Percentiles rank a stretch among this genome's conserved stretches.
These are phyloP conservation scores for Chiridota heheva DNA, from an alignment of 35 echinoderm and acorn worm species.

Conservation along the genomic window DNA sequence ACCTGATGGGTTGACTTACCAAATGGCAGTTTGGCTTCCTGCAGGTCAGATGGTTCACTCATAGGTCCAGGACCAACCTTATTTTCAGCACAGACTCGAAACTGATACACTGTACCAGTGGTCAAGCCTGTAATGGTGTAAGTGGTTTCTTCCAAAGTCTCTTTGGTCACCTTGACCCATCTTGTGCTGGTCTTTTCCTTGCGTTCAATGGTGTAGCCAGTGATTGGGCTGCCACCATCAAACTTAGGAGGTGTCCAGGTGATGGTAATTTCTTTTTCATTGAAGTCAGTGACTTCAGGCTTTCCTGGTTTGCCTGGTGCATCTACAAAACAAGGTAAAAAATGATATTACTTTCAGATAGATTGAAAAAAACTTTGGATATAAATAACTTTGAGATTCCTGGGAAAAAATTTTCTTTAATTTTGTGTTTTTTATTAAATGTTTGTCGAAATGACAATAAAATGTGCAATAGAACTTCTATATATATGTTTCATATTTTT, in stretches of 20 bases:
- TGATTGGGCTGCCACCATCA: conserved; percentile 57
- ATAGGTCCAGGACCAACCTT: conserved; percentile 63
- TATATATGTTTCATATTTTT: not conserved
- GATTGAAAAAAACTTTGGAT: too few relatives aligned
- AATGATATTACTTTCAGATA: conserved; percentile 16
- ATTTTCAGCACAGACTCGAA: conserved; percentile 67
- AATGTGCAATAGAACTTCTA: not conserved
- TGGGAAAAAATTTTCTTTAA: too few relatives aligned
- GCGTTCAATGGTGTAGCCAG: conserved; percentile 55
- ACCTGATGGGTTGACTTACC: too few relatives aligned
- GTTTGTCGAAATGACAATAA: too few relatives aligned
- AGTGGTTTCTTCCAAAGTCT: conserved; percentile 3
- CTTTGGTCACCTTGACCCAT: conserved; percentile 65
- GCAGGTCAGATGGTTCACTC: conserved; percentile 36
- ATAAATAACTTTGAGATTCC: too few relatives aligned
- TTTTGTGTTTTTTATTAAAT: not conserved
- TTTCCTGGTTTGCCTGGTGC: conserved; percentile 59
- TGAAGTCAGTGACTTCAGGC: conserved; percentile 43
- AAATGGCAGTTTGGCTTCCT: conserved; percentile 55
- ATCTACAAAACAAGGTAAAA: conserved; percentile 33
- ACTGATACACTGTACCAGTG: conserved; percentile 57
- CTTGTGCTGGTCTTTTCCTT: conserved; percentile 71
- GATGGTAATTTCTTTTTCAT: conserved; percentile 52
- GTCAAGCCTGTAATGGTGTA: conserved; percentile 44
- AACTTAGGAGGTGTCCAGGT: conserved; percentile 68